phyloP scores from a whole-genome alignment of 2,888 invertebrate genomes.

The Pyrgus malvae region DNA sequence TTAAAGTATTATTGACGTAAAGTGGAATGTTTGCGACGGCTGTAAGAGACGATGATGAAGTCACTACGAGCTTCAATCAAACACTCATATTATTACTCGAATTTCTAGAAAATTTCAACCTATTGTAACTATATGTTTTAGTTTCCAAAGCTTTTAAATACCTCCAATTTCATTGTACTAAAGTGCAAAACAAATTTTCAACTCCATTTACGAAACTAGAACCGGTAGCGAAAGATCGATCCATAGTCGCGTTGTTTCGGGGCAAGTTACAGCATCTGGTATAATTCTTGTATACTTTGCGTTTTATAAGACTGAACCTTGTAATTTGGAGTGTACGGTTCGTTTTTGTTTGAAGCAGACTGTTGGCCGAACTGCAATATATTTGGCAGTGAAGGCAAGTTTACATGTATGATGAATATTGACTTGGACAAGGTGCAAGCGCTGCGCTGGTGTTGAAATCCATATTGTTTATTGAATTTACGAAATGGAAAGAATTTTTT shows the following conservation, averaged over 20 bases:
- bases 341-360: background rate
- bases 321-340: background rate
- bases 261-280: constrained; percentile 24
- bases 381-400: constrained; percentile 24
- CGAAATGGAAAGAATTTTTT: too few relatives aligned
- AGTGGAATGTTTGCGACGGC: too few relatives aligned
- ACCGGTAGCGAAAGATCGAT: constrained; percentile 22
- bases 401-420: constrained; percentile 27
- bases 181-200: constrained; percentile 12
- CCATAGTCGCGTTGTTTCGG: constrained; percentile 21
- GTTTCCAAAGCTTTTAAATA: background rate
- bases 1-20: too few relatives aligned
- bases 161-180: background rate
- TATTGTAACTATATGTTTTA: background rate
- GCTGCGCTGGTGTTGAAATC: background rate
- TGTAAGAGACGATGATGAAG: too few relatives aligned
- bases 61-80: too few relatives aligned
- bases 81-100: too few relatives aligned
- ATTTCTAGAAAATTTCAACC: background rate
- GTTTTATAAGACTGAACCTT: background rate
- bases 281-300: constrained; percentile 6
- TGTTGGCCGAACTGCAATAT: constrained; percentile 20
- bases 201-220: constrained; percentile 20
- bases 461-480: background rate
- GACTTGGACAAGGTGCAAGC: constrained; percentile 14